Percentiles rank a stretch among this genome's conserved stretches.
These are phyloP conservation scores for Nephila pilipes DNA, from an alignment of 1,140 invertebrate species.

Conservation along the genomic window DNA sequence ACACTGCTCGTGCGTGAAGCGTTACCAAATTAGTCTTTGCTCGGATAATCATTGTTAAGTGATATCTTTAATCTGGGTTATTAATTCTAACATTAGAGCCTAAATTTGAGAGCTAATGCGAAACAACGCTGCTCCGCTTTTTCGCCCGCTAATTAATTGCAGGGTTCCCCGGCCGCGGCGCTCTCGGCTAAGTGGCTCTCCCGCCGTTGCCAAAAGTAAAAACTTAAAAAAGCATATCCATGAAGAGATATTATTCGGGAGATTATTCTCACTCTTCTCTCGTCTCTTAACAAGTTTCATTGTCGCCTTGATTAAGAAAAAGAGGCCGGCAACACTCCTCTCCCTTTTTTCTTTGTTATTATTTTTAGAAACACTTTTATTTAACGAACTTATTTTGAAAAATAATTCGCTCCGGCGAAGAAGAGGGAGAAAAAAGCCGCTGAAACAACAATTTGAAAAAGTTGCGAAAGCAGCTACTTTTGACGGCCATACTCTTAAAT, in stretches of 20 bases:
- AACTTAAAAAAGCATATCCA: slow-evolving; percentile 25
- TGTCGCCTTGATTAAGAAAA: slow-evolving; percentile 68
- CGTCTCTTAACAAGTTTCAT: slow-evolving; percentile 75
- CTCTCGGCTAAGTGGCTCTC: slow-evolving; percentile 47
- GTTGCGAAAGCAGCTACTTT: background rate
- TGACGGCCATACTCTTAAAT: background rate
- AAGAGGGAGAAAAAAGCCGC: background rate
- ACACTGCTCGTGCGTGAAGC: slow-evolving; percentile 69
- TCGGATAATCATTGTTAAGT: slow-evolving; percentile 76
- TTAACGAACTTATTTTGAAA: slow-evolving; percentile 39
- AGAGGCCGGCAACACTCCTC: background rate
- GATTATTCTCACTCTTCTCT: slow-evolving; percentile 44
- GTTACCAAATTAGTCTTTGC: slow-evolving; percentile 75
- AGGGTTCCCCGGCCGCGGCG: background rate
- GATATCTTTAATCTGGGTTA: slow-evolving; percentile 77
- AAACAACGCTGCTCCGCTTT: slow-evolving; percentile 64
- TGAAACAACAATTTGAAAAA: slow-evolving; percentile 14
- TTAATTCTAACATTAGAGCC: slow-evolving; percentile 76
- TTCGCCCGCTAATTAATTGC: slow-evolving; percentile 75
- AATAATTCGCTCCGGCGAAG: background rate
- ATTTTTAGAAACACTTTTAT: slow-evolving; percentile 33
- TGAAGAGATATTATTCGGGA: slow-evolving; percentile 72
- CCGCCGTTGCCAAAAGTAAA: background rate
- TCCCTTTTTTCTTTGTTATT: slow-evolving; percentile 17
- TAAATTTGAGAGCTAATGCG: slow-evolving; percentile 74